Base-by-base conservation (phyloP, 2,888 invertebrate genomes). In the Eristalis intricaria region DNA sequence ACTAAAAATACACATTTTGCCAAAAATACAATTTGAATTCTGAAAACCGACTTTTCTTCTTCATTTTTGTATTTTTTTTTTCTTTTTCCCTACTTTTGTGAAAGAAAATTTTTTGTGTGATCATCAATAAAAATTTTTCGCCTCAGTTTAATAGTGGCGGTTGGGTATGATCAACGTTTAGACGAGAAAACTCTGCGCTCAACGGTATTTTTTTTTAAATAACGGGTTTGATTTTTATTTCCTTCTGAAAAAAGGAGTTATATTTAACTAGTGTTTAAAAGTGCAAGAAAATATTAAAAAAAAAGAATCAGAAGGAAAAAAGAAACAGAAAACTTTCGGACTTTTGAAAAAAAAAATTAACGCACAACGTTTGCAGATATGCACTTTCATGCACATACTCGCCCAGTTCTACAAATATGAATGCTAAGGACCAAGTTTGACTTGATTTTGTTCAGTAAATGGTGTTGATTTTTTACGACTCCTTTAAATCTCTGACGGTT, bases 1-100 rank as follows among this genome's bases (percentile, higher is more conserved):
- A 82, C 89, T 89, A 89, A 89, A 89, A 89, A 89, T 89, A 89
- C 77, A 83, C 75, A 75, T 89, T 88, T 89, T 79, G 89, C 89
- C 89, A 89, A 89, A 89, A 89, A 89, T 89, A 89, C 89, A 74
- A 89, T 89, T 63, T 66, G 83, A 86, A 88, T 88, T 69, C 26
- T 19, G 60, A 71, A 84, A 61, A 74, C 29, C 65, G 32, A 19
- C 43, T 73, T 68, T 19, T 73, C 32, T 32, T 32, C 8, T 32
- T 32, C 5, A 4, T 4, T 70, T 66, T 64, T 68, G 22, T 7
- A 23, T 68, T 19, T 50, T n/a, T 7, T 43, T 43, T 50, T 15
- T n/a, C n/a, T n/a, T n/a, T n/a, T n/a, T n/a, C n/a, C n/a, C n/a
- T n/a, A 7, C 19, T 19, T 19, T 15, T 32, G 68, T 29, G 64